Evolutionary conservation across 92 coral and sea anemone species (phyloP).

Genomic region (Parazoanthus darwini): DNA sequence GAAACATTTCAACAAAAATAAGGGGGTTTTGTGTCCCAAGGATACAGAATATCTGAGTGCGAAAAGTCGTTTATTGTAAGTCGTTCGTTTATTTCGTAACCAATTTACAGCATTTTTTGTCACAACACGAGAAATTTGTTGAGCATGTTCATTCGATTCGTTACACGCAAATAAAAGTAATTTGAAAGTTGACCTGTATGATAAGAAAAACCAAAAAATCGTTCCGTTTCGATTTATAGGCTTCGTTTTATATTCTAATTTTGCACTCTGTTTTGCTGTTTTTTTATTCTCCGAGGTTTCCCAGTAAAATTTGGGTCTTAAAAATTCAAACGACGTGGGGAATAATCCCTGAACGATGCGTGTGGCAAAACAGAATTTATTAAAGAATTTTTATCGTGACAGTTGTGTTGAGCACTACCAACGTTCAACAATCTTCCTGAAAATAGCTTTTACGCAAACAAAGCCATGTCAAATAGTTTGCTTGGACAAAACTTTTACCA

Average conservation of each 20-base stretch:
- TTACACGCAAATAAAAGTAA: not conserved
- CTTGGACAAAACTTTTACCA: not conserved
- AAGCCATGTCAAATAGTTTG: too few relatives aligned
- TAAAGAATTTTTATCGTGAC: not conserved
- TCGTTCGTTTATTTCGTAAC: not conserved
- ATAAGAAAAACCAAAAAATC: too few relatives aligned
- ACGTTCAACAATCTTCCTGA: not conserved
- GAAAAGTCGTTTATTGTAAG: too few relatives aligned
- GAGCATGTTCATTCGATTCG: too few relatives aligned
- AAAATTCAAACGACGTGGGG: not conserved
- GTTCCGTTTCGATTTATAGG: not conserved
- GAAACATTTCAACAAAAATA: not conserved
- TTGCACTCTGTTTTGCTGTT: not conserved
- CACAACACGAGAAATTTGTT: not conserved
- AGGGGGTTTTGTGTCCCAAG: not conserved
- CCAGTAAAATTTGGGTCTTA: not conserved
- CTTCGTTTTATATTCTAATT: not conserved
- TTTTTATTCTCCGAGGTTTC: too few relatives aligned
- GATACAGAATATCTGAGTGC: not conserved
- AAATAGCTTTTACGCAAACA: not conserved
- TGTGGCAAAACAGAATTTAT: not conserved
- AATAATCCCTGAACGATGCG: not conserved
- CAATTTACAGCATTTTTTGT: not conserved
- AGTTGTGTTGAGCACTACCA: not conserved
- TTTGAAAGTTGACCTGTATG: not conserved